These are phyloP conservation scores for Gnathonemus longibarbis DNA, from an alignment of 2,113 vertebrate species.

Conservation along the genomic window DNA sequence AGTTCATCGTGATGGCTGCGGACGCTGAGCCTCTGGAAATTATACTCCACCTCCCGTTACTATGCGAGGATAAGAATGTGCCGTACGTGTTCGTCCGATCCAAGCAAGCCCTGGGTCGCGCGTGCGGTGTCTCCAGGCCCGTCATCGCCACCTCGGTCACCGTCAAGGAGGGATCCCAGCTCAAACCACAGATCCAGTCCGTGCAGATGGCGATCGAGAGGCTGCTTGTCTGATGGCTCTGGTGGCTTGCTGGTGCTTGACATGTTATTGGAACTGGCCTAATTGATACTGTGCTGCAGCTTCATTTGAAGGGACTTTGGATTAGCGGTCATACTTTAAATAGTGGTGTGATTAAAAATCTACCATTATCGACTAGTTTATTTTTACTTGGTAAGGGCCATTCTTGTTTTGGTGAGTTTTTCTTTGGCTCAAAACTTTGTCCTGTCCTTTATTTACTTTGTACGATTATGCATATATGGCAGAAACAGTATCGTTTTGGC, in stretches of 20 bases:
- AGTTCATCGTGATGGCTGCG: slow-evolving; percentile 97
- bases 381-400: not conserved
- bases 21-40: slow-evolving; percentile 93
- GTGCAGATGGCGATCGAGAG: slow-evolving; percentile 91
- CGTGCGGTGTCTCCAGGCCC: slow-evolving; percentile 86
- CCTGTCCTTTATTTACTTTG: not conserved
- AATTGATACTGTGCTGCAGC: not conserved
- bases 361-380: not conserved
- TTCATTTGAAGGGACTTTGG: not conserved
- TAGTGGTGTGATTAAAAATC: not conserved
- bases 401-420: not conserved
- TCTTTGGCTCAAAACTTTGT: not conserved
- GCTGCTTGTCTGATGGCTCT: slow-evolving; percentile 77
- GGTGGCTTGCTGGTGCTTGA: not conserved
- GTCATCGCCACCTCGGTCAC: slow-evolving; percentile 93
- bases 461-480: not conserved
- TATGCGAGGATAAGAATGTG: slow-evolving; percentile 95
- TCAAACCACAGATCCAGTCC: slow-evolving; percentile 94
- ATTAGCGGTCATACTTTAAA: not conserved
- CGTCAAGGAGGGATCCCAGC: slow-evolving; percentile 93
- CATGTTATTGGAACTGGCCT: not conserved
- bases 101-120: slow-evolving; percentile 90
- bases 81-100: slow-evolving; percentile 95
- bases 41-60: slow-evolving; percentile 87
- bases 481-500: not conserved